phyloP scores from a whole-genome alignment of 2,888 invertebrate species.

The Amorpha juglandis region DNA sequence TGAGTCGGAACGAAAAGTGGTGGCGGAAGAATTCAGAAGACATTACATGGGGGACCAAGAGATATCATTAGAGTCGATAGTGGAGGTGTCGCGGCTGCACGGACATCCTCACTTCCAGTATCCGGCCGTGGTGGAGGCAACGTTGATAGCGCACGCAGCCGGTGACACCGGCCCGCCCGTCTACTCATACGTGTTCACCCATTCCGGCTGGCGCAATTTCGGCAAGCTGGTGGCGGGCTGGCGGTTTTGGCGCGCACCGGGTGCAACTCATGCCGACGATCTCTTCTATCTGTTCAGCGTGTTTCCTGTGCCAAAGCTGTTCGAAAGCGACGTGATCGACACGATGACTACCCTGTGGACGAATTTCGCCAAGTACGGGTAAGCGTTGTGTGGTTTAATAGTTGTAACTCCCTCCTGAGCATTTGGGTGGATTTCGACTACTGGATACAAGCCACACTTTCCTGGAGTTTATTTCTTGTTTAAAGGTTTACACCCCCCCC shows the following conservation, averaged over 20 bases:
- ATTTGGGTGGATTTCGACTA: background rate
- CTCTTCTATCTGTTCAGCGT: slow-evolving; percentile 42
- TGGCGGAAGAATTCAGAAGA: slow-evolving; percentile 34
- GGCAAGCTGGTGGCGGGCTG: slow-evolving; percentile 31
- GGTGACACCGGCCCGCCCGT: slow-evolving; percentile 35
- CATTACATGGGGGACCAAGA: slow-evolving; percentile 56
- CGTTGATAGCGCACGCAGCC: slow-evolving; percentile 32
- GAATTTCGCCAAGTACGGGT: slow-evolving; percentile 43
- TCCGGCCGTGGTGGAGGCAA: slow-evolving; percentile 39
- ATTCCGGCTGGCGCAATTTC: slow-evolving; percentile 45
- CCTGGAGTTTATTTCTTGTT: too few relatives aligned
- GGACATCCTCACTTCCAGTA: slow-evolving; percentile 42
- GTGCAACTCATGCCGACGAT: slow-evolving; percentile 49
- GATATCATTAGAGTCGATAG: slow-evolving; percentile 48
- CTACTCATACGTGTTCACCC: slow-evolving; percentile 42
- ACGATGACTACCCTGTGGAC: slow-evolving; percentile 42
- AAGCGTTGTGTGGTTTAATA: slow-evolving; percentile 18
- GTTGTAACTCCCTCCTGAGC: background rate
- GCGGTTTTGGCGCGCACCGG: slow-evolving; percentile 30
- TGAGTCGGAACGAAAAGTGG: slow-evolving; percentile 16
- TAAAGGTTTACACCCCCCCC: too few relatives aligned
- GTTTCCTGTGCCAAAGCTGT: slow-evolving; percentile 30
- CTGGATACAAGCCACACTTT: too few relatives aligned
- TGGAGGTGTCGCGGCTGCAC: slow-evolving; percentile 47
- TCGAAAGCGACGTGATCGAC: slow-evolving; percentile 38